phyloP scores from a whole-genome alignment of 53 echinoderm and acorn worm species.

The Echinarachnius parma region DNA sequence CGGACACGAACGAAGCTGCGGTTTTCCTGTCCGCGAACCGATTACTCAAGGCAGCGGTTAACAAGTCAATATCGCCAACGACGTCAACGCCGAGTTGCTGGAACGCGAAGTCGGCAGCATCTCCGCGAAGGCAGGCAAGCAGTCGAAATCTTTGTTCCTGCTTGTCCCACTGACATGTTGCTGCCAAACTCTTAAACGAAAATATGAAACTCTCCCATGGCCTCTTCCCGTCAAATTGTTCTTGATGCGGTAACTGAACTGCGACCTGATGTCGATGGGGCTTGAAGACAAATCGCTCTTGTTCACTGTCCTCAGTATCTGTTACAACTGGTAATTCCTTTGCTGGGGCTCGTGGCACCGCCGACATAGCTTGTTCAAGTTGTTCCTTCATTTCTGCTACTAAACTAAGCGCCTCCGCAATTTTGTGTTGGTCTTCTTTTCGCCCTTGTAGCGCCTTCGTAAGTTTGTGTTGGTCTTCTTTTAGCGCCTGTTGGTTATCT shows the following conservation, averaged over 20 bases:
- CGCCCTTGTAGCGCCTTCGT: no score
- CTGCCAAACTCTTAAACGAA: conserved; percentile 3
- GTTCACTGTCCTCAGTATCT: no score
- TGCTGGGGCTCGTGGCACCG: no score
- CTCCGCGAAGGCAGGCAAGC: conserved; percentile 34
- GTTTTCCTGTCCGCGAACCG: conserved; percentile 8
- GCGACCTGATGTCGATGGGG: no score
- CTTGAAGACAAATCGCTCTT: no score
- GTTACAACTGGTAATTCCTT: no score
- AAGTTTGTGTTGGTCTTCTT: no score
- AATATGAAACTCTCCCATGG: conserved; percentile 36
- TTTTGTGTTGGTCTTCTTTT: no score
- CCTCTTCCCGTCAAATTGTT: conserved; percentile 13
- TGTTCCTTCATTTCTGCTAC: no score
- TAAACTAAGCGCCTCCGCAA: no score
- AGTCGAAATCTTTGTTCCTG: conserved; percentile 36
- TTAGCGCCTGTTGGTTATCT: no score
- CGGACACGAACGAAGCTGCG: conserved; percentile 7
- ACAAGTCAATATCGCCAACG: neutral
- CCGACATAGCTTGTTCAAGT: no score
- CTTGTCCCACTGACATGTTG: conserved; percentile 40
- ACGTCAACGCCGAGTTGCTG: neutral
- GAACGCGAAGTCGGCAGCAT: conserved; percentile 41
- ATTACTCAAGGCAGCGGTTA: neutral
- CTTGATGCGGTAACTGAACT: conserved; percentile 14